Percentiles rank a stretch among this genome's conserved stretches.
Conservation (phyloP, 2,113 vertebrate species). For the Dinomys branickii region DNA sequence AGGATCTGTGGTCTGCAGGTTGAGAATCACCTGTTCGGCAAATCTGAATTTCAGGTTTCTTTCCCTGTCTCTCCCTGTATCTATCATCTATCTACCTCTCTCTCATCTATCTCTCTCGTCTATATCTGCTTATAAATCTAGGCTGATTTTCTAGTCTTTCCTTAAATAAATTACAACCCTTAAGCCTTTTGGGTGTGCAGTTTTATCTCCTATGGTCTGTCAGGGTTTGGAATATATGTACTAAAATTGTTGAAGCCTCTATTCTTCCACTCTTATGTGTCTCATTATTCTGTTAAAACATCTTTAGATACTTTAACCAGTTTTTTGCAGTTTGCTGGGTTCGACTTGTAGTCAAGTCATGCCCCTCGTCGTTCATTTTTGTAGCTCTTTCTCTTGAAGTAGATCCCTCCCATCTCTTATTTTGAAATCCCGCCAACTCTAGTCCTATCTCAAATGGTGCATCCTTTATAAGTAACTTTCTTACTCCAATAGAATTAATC, state of each 20-base stretch:
- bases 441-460: background rate
- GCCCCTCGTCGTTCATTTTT: background rate
- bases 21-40: background rate
- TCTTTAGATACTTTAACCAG: background rate
- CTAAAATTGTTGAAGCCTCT: background rate
- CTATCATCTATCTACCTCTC: background rate
- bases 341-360: background rate
- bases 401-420: background rate
- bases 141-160: conserved; percentile 6
- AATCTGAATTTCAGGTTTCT: background rate
- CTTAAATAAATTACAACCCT: background rate
- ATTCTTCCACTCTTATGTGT: background rate
- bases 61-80: background rate
- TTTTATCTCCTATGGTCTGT: background rate
- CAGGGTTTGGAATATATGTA: background rate
- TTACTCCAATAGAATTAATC: background rate
- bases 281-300: background rate
- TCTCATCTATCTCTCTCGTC: background rate
- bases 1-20: background rate
- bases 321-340: background rate
- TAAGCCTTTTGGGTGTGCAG: background rate
- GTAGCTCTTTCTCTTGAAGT: background rate
- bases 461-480: background rate
- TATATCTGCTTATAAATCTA: background rate
- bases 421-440: background rate